Conservation (phyloP, 2,113 vertebrate genomes). For the Epinephelus fuscoguttatus region DNA sequence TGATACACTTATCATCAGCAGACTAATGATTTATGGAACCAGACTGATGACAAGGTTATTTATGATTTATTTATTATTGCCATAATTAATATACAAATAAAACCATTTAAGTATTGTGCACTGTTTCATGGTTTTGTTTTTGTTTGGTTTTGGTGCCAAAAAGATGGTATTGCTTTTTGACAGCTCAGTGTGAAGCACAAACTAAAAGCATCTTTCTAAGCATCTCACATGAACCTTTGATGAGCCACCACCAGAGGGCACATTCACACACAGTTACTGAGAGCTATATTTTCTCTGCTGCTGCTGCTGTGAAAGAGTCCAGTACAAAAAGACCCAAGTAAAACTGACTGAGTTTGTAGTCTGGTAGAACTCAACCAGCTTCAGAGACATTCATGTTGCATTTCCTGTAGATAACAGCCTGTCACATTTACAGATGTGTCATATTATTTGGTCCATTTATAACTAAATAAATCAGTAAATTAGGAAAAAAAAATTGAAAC, state of each 20-base stretch:
- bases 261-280: not conserved
- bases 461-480: too few species aligned
- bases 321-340: too few species aligned
- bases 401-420: too few species aligned
- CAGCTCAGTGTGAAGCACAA: too few species aligned
- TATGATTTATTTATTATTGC: conserved; percentile 51
- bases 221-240: not conserved
- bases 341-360: too few species aligned
- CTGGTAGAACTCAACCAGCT: too few species aligned
- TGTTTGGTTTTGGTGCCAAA: not conserved
- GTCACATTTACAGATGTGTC: too few species aligned
- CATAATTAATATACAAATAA: conserved; percentile 62
- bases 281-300: not conserved
- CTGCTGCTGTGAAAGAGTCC: not conserved
- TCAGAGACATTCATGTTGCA: too few species aligned
- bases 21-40: conserved; percentile 13
- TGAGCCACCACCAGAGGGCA: not conserved
- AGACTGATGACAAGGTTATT: conserved; percentile 47
- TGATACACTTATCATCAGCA: conserved; percentile 41
- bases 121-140: conserved; percentile 12
- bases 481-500: too few species aligned
- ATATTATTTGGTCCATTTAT: too few species aligned
- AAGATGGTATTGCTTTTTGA: too few species aligned
- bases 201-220: too few species aligned
- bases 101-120: not conserved